Percentiles rank a stretch among this genome's conserved stretches.
Evolutionary conservation across 2,888 invertebrate species (phyloP).

Genomic region (Dicroscelio sp.): DNA sequence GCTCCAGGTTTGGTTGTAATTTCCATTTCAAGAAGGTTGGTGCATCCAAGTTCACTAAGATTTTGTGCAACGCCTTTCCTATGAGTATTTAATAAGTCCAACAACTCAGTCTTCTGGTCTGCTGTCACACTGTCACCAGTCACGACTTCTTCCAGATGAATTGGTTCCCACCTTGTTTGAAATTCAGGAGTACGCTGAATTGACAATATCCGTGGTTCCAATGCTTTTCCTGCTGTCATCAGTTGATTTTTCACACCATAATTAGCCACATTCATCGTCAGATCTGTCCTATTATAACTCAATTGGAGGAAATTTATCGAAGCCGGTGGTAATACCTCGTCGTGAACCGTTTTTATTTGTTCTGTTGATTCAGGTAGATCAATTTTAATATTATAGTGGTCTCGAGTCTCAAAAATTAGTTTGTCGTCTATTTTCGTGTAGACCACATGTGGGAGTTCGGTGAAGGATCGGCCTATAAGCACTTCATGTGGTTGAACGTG

Average conservation of each 20-base stretch:
- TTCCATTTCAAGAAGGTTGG: constrained; percentile 16
- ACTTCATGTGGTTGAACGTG: constrained; percentile 2
- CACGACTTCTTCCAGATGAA: background rate
- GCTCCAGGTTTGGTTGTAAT: constrained; percentile 8
- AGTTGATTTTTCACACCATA: background rate
- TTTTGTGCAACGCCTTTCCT: constrained; percentile 1
- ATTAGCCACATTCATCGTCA: background rate
- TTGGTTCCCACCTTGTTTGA: background rate
- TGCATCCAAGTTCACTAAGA: constrained; percentile 32
- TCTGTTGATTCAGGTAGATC: background rate
- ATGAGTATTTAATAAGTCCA: background rate
- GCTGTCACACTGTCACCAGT: background rate
- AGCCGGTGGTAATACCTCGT: background rate
- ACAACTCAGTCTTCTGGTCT: background rate
- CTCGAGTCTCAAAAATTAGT: background rate
- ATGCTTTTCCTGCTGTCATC: background rate
- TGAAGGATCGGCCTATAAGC: constrained; percentile 25
- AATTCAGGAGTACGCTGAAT: background rate
- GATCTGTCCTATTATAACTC: background rate
- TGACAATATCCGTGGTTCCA: background rate
- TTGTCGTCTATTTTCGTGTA: background rate
- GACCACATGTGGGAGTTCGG: constrained; percentile 34
- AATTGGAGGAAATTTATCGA: background rate
- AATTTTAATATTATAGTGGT: background rate
- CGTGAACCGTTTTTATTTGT: background rate